Base-by-base conservation (phyloP, 2,797 vertebrate species). In the Emydoidea blandingii region DNA sequence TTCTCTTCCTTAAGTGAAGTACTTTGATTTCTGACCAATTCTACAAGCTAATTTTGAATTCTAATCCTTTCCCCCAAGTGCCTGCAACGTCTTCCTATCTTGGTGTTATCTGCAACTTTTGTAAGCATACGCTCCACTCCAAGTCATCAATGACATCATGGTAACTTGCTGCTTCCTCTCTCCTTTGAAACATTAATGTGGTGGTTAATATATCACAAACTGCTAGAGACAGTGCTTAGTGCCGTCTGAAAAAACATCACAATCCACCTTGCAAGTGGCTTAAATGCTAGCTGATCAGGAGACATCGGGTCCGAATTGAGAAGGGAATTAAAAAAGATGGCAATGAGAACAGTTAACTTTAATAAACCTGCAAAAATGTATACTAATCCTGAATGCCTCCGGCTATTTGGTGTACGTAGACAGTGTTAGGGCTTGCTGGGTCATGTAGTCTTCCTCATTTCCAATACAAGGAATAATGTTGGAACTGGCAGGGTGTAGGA, bases 211-310 rank as follows among this genome's bases (percentile, higher is more conserved):
- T 96, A 94, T 74, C 81, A 86, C 79, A 92, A 93, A 88, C 96
- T 25, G 10, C 72, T 95, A 9, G 15, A n/a, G 62, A 62, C 59
- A 94, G 92, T 44, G 90, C 74, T n/a, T 93, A 94, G 91, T 82
- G 94, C 87, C 87, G 50, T 89, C 89, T 92, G 92, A 95, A 96
- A 57, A 62, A 34, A 93, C 94, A 90, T 89, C 94, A 90, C 88
- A 94, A 96, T 92, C 95, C 87, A 95, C 80, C 90, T 96, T 92
- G 93, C 87, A 93, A 92, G 84, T 89, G 94, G 89, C 54, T 91
- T 90, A 95, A 81, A 85, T 12, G 83, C 85, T 89, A 89, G 93
- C 87, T 88, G 82, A 83, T 93, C 92, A 93, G 89, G 94, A 96
- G 95, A 79, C 87, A 93, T 90, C 15, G 27, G 76, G 41, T 11